These are phyloP conservation scores for Periphyllus acericola DNA, from an alignment of 2,888 invertebrate species.

Conservation along the genomic window DNA sequence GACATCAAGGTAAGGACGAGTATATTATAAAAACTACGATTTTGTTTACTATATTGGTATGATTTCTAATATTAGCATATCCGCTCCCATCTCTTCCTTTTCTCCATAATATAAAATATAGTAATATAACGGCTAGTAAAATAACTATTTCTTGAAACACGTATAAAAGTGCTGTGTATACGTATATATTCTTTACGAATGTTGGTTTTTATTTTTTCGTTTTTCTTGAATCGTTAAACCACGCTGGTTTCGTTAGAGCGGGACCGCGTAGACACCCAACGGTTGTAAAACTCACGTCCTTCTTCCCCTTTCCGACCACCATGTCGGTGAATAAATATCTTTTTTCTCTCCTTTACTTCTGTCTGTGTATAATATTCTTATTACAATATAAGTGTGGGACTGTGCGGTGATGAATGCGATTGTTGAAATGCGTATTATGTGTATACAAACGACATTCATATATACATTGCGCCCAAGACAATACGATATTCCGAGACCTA, in stretches of 20 bases:
- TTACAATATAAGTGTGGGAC: conserved; percentile 13
- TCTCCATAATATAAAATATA: neutral
- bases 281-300: neutral
- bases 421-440: conserved; percentile 33
- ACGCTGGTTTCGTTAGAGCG: neutral
- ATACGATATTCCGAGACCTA: neutral
- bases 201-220: neutral
- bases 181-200: neutral
- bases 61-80: conserved; percentile 5
- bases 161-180: neutral
- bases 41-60: neutral
- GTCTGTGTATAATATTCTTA: neutral
- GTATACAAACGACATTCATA: neutral
- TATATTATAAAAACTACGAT: neutral
- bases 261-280: neutral
- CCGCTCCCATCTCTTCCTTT: neutral
- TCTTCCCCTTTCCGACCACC: neutral
- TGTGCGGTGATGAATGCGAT: conserved; percentile 36
- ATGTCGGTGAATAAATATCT: conserved; percentile 1
- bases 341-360: neutral
- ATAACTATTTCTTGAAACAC: neutral
- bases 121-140: conserved; percentile 3
- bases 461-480: neutral
- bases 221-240: conserved; percentile 12
- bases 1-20: conserved; percentile 77